These are phyloP conservation scores for Podarcis siculus DNA, from an alignment of 2,797 vertebrate genomes.

Conservation along the genomic window DNA sequence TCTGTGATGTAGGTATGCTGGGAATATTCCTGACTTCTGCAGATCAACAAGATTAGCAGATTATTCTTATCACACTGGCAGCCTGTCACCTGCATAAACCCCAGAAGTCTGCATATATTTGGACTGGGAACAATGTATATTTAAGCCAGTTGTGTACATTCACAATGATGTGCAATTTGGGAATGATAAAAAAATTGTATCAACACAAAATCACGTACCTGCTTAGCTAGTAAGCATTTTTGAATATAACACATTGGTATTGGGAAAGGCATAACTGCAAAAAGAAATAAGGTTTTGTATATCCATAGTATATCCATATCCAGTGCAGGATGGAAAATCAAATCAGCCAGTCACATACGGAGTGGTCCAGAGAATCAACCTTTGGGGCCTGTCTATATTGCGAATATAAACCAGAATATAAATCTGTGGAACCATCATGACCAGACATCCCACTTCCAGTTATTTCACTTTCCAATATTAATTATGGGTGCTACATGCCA, in stretches of 20 bases:
- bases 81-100: not conserved
- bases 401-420: not conserved
- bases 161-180: not conserved
- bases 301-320: not conserved
- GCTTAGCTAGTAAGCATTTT: not conserved
- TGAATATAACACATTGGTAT: not conserved
- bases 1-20: not conserved
- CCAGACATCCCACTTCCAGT: not conserved
- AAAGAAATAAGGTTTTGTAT: not conserved
- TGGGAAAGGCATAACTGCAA: not conserved
- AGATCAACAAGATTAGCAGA: too few species aligned
- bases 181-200: not conserved
- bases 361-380: not conserved
- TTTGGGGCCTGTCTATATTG: not conserved
- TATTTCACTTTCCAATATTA: not conserved
- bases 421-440: not conserved
- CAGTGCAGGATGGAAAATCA: not conserved
- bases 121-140: not conserved
- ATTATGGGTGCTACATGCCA: not conserved
- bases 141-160: not conserved
- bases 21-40: not conserved
- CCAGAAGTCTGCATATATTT: not conserved
- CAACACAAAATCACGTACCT: not conserved
- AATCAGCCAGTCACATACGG: not conserved
- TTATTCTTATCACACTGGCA: too few species aligned